Conservation (phyloP, 2,797 vertebrate genomes). For the Xiphophorus birchmanni region DNA sequence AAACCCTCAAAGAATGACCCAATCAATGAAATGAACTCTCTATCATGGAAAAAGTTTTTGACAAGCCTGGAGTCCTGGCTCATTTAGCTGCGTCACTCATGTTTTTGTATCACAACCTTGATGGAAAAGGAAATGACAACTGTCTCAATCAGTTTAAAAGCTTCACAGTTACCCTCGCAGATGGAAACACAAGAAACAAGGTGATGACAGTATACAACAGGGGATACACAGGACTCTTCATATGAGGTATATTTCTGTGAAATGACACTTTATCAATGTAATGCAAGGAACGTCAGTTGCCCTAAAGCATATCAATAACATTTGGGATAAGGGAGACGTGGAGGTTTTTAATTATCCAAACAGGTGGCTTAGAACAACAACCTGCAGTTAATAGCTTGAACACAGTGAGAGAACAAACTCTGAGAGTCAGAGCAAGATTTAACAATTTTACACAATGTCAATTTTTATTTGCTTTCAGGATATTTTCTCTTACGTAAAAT, state of each 20-base stretch:
- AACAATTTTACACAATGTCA: not conserved
- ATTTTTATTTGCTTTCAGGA: not conserved
- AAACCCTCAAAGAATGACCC: not conserved
- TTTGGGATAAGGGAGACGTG: not conserved
- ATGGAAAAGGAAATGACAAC: not conserved
- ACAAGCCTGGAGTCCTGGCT: not conserved
- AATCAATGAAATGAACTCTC: not conserved
- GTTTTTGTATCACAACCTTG: not conserved
- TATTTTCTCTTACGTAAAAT: not conserved
- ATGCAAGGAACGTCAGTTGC: not conserved
- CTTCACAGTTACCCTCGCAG: not conserved
- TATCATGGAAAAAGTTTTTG: not conserved
- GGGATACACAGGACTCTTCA: not conserved
- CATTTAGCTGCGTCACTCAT: not conserved
- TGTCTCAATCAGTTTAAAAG: not conserved
- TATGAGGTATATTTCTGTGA: not conserved
- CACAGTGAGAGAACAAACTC: not conserved
- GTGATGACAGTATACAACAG: not conserved
- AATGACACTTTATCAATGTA: not conserved
- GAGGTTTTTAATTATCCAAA: not conserved
- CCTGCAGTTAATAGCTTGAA: constrained; percentile 4
- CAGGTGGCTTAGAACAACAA: not conserved
- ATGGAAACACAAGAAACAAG: not conserved
- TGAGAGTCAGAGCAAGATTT: not conserved
- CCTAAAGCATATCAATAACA: not conserved